phyloP scores from a whole-genome alignment of 2,113 vertebrate genomes.

The Pica pica region DNA sequence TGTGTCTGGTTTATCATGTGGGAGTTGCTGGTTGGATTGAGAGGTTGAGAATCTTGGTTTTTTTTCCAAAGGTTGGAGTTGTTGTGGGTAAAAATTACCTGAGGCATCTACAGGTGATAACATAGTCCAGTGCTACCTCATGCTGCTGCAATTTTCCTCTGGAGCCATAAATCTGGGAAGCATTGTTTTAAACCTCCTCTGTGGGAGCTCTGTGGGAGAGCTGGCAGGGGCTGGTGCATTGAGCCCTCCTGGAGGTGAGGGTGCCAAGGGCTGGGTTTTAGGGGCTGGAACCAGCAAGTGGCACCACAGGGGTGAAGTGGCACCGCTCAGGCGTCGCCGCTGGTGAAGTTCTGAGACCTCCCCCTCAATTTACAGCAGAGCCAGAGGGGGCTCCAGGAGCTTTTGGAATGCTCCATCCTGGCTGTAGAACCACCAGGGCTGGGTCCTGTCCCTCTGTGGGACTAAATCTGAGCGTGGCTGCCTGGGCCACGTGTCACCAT shows the following conservation, averaged over 20 bases:
- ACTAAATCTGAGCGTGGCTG: neutral
- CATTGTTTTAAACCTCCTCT: neutral
- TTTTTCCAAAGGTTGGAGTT: neutral
- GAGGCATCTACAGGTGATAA: neutral
- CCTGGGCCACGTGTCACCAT: rapidly evolving
- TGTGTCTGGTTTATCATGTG: rapidly evolving
- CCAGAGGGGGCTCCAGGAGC: neutral
- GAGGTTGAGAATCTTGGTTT: neutral
- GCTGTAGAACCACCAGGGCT: neutral
- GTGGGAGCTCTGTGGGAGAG: neutral
- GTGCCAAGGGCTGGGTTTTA: neutral
- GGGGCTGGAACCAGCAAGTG: neutral
- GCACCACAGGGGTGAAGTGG: neutral
- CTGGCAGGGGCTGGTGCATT: neutral
- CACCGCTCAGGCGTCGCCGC: neutral
- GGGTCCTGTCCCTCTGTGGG: rapidly evolving
- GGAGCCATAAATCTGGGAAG: neutral
- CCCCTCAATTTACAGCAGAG: neutral
- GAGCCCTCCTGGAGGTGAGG: neutral
- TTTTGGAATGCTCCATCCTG: neutral
- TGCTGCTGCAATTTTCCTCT: neutral
- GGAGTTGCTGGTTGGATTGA: neutral
- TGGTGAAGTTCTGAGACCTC: neutral
- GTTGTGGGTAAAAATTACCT: neutral
- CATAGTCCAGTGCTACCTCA: neutral